Percentiles rank a stretch among this genome's conserved stretches.
Evolutionary conservation across 30 jellyfish, hydroid and myxozoan genomes (phyloP).

Genomic region (Mastigias papua): DNA sequence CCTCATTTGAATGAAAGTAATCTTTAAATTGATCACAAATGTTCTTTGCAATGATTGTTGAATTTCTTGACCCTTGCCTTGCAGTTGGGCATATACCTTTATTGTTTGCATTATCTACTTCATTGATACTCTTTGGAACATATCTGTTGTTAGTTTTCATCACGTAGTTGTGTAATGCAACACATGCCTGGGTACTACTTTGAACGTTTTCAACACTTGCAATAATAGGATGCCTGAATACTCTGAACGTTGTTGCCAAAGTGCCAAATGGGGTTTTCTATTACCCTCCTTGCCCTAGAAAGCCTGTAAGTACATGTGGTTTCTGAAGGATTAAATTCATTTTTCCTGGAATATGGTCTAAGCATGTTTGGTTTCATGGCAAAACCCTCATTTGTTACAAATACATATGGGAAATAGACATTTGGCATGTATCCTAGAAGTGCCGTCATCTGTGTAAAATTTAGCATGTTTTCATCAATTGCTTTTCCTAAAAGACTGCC

Average conservation of each 20-base stretch:
- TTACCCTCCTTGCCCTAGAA: background rate
- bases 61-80: background rate
- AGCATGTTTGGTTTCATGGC: background rate
- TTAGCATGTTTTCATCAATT: background rate
- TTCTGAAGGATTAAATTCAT: background rate
- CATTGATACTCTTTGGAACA: background rate
- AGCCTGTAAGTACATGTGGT: background rate
- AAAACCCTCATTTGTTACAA: background rate
- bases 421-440: background rate
- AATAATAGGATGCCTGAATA: background rate
- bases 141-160: background rate
- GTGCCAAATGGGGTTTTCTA: background rate
- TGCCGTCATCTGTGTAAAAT: background rate
- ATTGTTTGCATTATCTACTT: background rate
- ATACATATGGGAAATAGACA: background rate
- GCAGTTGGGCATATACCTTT: background rate
- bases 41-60: background rate
- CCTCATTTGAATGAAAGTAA: background rate
- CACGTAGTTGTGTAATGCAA: background rate
- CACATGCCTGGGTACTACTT: background rate
- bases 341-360: background rate
- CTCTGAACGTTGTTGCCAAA: background rate
- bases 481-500: background rate
- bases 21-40: background rate
- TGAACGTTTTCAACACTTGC: background rate